phyloP scores from a whole-genome alignment of 2,888 invertebrate species.

The Bellardia bayeri region DNA sequence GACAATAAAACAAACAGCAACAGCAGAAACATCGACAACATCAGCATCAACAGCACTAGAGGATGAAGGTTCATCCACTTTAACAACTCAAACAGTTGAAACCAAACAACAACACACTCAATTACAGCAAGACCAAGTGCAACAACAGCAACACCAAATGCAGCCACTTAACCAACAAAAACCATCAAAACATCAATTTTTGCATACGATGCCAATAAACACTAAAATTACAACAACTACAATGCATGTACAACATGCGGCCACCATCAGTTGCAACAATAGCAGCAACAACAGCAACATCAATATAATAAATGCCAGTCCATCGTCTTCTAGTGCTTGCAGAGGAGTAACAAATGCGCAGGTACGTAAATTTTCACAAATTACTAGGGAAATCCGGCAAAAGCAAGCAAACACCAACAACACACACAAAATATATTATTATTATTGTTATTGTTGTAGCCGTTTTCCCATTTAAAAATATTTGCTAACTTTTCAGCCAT shows the following conservation, averaged over 20 bases:
- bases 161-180: constrained; percentile 61
- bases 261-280: constrained; percentile 56
- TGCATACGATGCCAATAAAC: constrained; percentile 73
- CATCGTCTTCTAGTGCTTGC: constrained; percentile 31
- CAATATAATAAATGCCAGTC: constrained; percentile 45
- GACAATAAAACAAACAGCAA: constrained; percentile 55
- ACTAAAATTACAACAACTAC: constrained; percentile 64
- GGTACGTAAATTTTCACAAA: constrained; percentile 73
- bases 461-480: constrained; percentile 41
- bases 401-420: constrained; percentile 33
- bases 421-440: constrained; percentile 29
- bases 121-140: constrained; percentile 23
- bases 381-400: constrained; percentile 66
- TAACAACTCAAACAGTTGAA: constrained; percentile 45
- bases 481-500: constrained; percentile 50
- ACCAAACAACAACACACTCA: constrained; percentile 38
- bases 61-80: constrained; percentile 44
- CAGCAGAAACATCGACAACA: constrained; percentile 40
- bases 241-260: constrained; percentile 60
- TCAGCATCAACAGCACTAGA: constrained; percentile 33
- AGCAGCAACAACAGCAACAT: constrained; percentile 32
- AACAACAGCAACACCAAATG: constrained; percentile 36
- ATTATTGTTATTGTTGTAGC: constrained; percentile 7
- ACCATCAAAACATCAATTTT: constrained; percentile 73
- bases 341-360: constrained; percentile 72